Percentiles rank a stretch among this genome's conserved stretches.
Conservation (phyloP, 2,113 vertebrate species). For the Carollia perspicillata region DNA sequence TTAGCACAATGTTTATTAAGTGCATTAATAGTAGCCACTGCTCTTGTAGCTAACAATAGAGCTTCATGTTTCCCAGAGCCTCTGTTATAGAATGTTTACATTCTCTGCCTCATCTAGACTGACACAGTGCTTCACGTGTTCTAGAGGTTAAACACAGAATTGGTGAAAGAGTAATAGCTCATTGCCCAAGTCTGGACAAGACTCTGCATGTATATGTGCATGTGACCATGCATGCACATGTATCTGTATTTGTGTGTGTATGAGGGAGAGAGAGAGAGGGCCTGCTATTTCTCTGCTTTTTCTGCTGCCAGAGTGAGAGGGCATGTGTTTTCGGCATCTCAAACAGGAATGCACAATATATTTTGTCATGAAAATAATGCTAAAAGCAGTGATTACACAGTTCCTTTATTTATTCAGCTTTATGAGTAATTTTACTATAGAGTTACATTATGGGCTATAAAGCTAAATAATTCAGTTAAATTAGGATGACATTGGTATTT, state of each 20-base stretch:
- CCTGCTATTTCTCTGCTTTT: not conserved
- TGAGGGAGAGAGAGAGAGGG: not conserved
- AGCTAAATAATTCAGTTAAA: not conserved
- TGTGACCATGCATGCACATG: not conserved
- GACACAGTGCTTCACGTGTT: not conserved
- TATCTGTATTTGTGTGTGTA: not conserved
- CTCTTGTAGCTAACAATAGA: not conserved
- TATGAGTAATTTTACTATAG: not conserved
- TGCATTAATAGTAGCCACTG: not conserved
- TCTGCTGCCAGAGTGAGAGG: not conserved
- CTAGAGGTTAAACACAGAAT: not conserved
- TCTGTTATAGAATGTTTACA: not conserved
- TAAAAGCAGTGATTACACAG: not conserved
- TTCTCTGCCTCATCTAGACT: not conserved
- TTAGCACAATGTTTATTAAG: not conserved
- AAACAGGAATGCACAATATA: not conserved
- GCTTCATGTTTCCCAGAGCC: not conserved
- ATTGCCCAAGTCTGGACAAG: not conserved
- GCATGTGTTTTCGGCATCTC: not conserved
- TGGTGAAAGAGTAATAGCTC: not conserved
- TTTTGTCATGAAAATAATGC: conserved; percentile 24
- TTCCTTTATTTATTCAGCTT: conserved; percentile 21
- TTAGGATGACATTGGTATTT: not conserved
- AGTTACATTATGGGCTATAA: not conserved
- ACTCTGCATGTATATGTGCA: not conserved